Base-by-base conservation (phyloP, 2,888 invertebrate genomes). In the Romanomermis culicivorax region DNA sequence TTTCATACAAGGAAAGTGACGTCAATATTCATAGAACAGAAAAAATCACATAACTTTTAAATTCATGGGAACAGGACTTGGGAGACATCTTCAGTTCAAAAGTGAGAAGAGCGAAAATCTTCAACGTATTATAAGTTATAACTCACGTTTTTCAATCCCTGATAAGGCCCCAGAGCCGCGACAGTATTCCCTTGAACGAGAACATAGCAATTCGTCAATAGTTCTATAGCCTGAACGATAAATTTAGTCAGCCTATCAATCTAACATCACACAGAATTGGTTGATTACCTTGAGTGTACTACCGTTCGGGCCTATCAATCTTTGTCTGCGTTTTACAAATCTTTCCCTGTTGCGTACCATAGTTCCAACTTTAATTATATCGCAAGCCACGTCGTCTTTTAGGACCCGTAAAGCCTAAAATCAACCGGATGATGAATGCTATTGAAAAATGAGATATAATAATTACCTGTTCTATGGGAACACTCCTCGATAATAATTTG, bases 131-230 rank as follows among this genome's bases (percentile, higher is more conserved):
- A n/a, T n/a, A n/a, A n/a, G n/a, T n/a, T n/a, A n/a, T n/a, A n/a
- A n/a, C 65, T 61, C 62, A 74, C 75, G 59, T 75, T 71, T 60
- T 71, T 71, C 29, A 77, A 61, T 7, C 95, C 95, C 71, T 81
- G 83, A 66, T 89, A 85, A 1, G 95, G 89, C 0, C 97, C 97
- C n/a, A 99, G 74, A 0, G 86, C 85, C 17, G 95, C 79, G 0
- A 99, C 95, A 11, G 97, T 97, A 66, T 87, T 87, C 2, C 97
- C 97, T 73, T 95, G 93, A 0, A 95, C 88, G 49, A 91, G 75
- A 0, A 97, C 83, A 71, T 95, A 95, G 70, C 95, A 97, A 65
- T 85, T 82, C 0, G 95, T 95, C 51, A 99, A 73, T 54, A 97
- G 70, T 71, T 99, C 95, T 59, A 99, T 84, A 0, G 95, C 76